phyloP scores from a whole-genome alignment of 2,113 vertebrate species.

The Bufo bufo region DNA sequence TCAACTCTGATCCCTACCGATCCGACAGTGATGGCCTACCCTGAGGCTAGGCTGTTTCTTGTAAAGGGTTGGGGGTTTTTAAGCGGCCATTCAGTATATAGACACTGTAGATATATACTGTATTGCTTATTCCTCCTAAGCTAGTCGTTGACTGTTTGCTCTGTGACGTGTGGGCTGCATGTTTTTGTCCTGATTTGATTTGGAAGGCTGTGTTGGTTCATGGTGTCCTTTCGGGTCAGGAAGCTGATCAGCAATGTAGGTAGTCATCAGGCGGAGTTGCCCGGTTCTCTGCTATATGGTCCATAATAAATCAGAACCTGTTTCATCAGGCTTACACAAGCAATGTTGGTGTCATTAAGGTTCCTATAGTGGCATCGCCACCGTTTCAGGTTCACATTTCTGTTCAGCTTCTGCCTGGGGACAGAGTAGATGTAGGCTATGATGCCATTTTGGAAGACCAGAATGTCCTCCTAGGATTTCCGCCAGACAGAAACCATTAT shows the following conservation, averaged over 20 bases:
- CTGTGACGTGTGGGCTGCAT: not conserved
- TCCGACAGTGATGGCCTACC: too few relatives aligned
- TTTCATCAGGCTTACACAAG: not conserved
- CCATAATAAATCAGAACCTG: not conserved
- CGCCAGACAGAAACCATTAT: constrained; percentile 65
- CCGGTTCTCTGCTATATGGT: constrained; percentile 5
- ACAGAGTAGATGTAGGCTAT: constrained; percentile 65
- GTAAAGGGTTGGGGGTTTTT: too few relatives aligned
- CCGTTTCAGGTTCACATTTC: constrained; percentile 60
- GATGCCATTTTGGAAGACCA: constrained; percentile 64
- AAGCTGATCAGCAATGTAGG: not conserved
- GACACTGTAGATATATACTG: too few relatives aligned
- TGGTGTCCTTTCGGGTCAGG: not conserved
- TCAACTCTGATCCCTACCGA: too few relatives aligned
- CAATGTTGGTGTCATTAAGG: not conserved
- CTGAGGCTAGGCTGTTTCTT: too few relatives aligned
- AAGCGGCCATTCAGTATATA: too few relatives aligned
- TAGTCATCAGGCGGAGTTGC: not conserved
- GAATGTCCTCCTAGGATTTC: constrained; percentile 66
- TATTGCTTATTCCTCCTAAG: too few relatives aligned
- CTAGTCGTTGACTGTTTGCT: too few relatives aligned
- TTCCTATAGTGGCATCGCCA: constrained; percentile 57
- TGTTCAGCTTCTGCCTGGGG: constrained; percentile 67
- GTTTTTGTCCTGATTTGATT: not conserved
- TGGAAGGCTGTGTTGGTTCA: not conserved